Base-by-base conservation (phyloP, 2,113 vertebrate species). In the Hydropotes inermis region DNA sequence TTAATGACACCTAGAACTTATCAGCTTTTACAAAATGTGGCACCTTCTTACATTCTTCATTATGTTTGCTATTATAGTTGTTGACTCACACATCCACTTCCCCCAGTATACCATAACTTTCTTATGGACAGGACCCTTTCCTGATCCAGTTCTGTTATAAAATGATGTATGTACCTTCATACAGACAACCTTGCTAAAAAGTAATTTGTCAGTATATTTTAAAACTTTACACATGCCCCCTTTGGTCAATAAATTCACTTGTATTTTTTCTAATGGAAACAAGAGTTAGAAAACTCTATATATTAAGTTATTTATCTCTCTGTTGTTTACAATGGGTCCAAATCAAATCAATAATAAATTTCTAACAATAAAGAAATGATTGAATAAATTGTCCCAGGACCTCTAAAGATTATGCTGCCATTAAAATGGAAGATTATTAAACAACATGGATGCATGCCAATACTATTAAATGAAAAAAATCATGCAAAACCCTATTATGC, bases 281-380 rank as follows among this genome's bases (percentile, higher is more conserved):
- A 57, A 95, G 36, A 83, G 43, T 90, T 90, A 94, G 47, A 43
- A 78, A 82, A 30, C 8, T 55, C 21, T 82, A 85, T 14, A 90
- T 2, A 67, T 47, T 94, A 47, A 94, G 76, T 36, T 88, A 83
- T 82, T 89, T 83, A 58, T 93, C 79, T 94, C 33, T 91, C 7
- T 61, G 39, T 76, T 95, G 81, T 92, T 95, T 83, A 90, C 8
- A 93, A 78, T n/a, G 58, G 43, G 67, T 27, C 91, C 58, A 97
- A 86, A 90, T 55, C 11, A 94, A 95, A 90, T 74, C 84, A 92
- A 52, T 88, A 96, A 88, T 83, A 64, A 55, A 97, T 67, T 76
- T 83, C 36, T 95, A 87, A 89, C 23, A 89, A 93, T 76, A 93
- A 96, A 95, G 21, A 94, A 94, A 64, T 91, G 52, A 88, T 79